Evolutionary conservation across 2,888 invertebrate genomes (phyloP).

Genomic region (Phortica okadai): DNA sequence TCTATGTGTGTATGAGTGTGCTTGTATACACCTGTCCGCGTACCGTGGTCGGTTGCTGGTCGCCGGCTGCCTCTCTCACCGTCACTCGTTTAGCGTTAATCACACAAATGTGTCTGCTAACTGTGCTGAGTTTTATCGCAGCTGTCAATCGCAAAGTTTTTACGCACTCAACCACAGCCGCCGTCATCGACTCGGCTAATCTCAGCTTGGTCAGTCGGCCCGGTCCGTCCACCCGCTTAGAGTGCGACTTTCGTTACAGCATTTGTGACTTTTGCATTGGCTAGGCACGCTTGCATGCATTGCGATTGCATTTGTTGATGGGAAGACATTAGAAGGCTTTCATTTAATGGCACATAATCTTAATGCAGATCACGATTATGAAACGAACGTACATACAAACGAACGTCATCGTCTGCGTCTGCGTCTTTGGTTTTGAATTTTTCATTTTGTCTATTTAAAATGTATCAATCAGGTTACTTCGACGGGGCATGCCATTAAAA

Average conservation of each 20-base stretch:
- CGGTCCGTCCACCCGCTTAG: neutral
- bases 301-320: slow-evolving; percentile 17
- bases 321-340: slow-evolving; percentile 31
- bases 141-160: slow-evolving; percentile 25
- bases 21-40: slow-evolving; percentile 12
- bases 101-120: slow-evolving; percentile 25
- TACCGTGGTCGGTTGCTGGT: neutral
- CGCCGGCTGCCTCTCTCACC: neutral
- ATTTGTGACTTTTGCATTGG: neutral
- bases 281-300: neutral
- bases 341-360: slow-evolving; percentile 28
- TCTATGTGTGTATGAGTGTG: neutral
- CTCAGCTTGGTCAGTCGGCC: neutral
- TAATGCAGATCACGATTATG: slow-evolving; percentile 22
- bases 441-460: slow-evolving; percentile 30
- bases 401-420: neutral
- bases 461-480: slow-evolving; percentile 14
- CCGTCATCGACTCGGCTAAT: neutral
- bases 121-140: slow-evolving; percentile 20
- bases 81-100: slow-evolving; percentile 4
- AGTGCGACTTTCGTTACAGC: neutral
- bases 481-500: neutral
- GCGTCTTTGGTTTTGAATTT: neutral
- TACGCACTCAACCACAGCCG: slow-evolving; percentile 16
- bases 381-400: neutral